Conservation (phyloP, 2,797 vertebrate species). For the Hippocampus kuda region DNA sequence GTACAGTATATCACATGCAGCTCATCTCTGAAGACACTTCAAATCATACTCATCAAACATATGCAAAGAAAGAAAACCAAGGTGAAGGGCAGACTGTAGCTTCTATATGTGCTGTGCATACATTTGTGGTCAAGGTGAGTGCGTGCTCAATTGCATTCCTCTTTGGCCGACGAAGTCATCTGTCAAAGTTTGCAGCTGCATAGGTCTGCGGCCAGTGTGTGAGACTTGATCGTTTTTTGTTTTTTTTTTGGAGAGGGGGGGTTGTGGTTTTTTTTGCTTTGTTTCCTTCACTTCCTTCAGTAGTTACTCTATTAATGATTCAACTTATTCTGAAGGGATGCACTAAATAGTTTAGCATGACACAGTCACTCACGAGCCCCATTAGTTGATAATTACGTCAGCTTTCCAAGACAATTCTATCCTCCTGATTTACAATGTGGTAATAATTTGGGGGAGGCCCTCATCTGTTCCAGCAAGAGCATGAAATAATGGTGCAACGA, state of each 20-base stretch:
- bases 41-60: not conserved
- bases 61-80: not conserved
- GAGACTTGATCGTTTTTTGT: conserved; percentile 28
- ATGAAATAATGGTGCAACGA: no score
- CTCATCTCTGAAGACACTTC: conserved; percentile 16
- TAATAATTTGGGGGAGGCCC: not conserved
- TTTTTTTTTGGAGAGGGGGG: no score
- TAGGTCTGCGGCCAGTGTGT: conserved; percentile 24
- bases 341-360: not conserved
- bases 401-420: not conserved
- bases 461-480: not conserved
- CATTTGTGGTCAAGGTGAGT: conserved; percentile 6
- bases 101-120: not conserved
- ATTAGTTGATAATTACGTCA: not conserved
- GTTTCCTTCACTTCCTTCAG: conserved; percentile 43
- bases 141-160: conserved; percentile 12
- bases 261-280: conserved; percentile 38
- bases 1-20: conserved; percentile 6
- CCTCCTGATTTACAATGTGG: not conserved
- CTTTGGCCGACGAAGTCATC: conserved; percentile 35
- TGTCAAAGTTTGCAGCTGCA: conserved; percentile 29
- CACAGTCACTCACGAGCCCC: not conserved
- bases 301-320: conserved; percentile 52
- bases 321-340: conserved; percentile 34
- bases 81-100: conserved; percentile 3